Percentiles rank a stretch among this genome's conserved stretches.
These are phyloP conservation scores for Amniataba percoides DNA, from an alignment of 2,797 vertebrate species.

Conservation along the genomic window DNA sequence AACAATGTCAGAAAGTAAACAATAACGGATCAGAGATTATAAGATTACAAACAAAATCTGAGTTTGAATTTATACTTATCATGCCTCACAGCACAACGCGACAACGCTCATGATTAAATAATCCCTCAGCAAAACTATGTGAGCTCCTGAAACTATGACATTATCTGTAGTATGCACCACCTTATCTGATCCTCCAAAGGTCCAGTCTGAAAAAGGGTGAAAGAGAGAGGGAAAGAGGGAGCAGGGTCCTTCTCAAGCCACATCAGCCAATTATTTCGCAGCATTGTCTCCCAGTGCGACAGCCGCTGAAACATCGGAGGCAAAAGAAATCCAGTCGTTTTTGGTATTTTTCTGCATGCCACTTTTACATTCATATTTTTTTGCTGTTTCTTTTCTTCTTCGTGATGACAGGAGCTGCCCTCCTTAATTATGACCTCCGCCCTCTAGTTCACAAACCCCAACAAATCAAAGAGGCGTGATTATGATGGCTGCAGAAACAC, in stretches of 20 bases:
- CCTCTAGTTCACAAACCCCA: background rate
- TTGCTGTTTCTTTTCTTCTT: background rate
- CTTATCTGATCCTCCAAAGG: background rate
- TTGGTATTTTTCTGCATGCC: background rate
- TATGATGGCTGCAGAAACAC: too few species aligned
- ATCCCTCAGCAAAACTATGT: conserved; percentile 21
- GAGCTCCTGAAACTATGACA: too few species aligned
- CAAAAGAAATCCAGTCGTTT: background rate
- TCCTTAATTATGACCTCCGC: background rate
- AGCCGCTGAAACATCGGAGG: background rate
- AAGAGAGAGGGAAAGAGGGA: background rate
- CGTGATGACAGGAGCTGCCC: background rate
- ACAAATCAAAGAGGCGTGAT: background rate
- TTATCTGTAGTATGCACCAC: too few species aligned
- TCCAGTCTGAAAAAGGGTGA: background rate
- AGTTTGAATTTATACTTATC: background rate
- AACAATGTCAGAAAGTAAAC: background rate
- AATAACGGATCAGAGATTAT: background rate
- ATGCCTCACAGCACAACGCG: conserved; percentile 7
- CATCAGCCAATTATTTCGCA: background rate
- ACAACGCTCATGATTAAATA: conserved; percentile 24
- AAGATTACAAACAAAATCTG: background rate
- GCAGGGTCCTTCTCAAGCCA: background rate
- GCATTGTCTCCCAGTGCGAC: background rate
- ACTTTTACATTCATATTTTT: background rate